phyloP scores from a whole-genome alignment of 2,888 invertebrate species.

The Pachymerium ferrugineum region DNA sequence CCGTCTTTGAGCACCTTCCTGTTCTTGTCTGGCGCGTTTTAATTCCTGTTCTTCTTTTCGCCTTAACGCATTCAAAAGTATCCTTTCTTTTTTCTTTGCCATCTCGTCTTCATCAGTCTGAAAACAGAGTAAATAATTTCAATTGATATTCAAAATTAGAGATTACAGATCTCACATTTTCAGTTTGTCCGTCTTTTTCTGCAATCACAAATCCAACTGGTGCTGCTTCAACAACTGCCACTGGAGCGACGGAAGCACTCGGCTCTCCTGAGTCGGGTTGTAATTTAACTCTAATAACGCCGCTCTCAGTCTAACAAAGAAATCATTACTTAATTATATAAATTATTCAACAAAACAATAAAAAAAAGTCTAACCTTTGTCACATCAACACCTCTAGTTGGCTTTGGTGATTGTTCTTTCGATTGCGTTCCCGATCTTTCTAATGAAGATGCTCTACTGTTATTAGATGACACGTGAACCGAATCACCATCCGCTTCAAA shows the following conservation, averaged over 20 bases:
- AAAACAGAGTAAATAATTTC: not conserved
- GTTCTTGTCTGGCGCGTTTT: conserved; percentile 74
- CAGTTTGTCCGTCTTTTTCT: conserved; percentile 59
- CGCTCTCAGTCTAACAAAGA: not conserved
- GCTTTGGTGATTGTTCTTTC: conserved; percentile 29
- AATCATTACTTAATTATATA: not conserved
- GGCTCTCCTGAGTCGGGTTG: conserved; percentile 37
- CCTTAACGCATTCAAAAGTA: conserved; percentile 81
- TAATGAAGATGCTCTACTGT: not conserved
- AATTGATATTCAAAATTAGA: not conserved
- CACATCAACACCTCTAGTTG: not conserved
- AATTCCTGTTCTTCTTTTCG: conserved; percentile 87
- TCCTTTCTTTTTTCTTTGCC: conserved; percentile 85
- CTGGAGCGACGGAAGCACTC: conserved; percentile 11
- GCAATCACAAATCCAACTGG: conserved; percentile 57
- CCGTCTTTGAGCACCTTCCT: conserved; percentile 66
- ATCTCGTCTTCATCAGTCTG: conserved; percentile 82
- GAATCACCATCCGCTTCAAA: not conserved
- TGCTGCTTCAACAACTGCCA: conserved; percentile 35
- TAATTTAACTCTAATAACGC: conserved; percentile 28
- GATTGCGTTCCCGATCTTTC: conserved; percentile 12
- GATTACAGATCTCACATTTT: conserved; percentile 54
- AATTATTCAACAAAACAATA: not conserved
- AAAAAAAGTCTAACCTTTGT: not conserved
- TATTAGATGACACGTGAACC: not conserved